Evolutionary conservation across 2,888 invertebrate genomes (phyloP).

Genomic region (Yponomeuta cagnagella): DNA sequence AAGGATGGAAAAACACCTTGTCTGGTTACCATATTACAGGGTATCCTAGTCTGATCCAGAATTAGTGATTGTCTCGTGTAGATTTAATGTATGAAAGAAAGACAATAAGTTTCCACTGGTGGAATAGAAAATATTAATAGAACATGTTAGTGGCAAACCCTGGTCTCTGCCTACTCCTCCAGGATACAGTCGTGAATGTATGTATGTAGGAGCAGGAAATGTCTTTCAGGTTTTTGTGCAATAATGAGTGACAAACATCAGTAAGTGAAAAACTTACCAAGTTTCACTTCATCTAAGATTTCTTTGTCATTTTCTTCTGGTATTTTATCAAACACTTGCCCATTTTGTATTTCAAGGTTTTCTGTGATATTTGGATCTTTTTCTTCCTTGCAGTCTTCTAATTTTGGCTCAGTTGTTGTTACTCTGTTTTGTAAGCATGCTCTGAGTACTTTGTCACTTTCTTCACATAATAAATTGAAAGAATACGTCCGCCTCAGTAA

Average conservation of each 20-base stretch:
- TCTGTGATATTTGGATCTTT: not conserved
- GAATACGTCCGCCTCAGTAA: constrained; percentile 51
- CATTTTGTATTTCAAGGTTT: constrained; percentile 7
- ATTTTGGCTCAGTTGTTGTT: not conserved
- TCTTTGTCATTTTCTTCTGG: constrained; percentile 14
- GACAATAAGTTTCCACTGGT: too few species aligned
- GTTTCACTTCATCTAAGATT: constrained; percentile 23
- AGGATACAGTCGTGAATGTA: too few species aligned
- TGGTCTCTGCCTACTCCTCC: too few species aligned
- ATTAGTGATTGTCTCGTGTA: too few species aligned
- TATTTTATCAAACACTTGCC: constrained; percentile 11
- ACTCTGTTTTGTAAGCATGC: constrained; percentile 28
- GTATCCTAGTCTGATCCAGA: too few species aligned
- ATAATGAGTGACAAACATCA: not conserved
- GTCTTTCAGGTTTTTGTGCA: too few species aligned
- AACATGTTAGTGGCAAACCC: too few species aligned
- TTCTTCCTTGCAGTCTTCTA: not conserved
- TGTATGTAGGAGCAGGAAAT: too few species aligned
- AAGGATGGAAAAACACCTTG: too few species aligned
- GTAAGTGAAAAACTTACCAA: not conserved
- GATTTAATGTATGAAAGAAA: too few species aligned
- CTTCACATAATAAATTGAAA: constrained; percentile 54
- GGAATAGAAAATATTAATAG: too few species aligned
- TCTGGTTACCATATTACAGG: too few species aligned
- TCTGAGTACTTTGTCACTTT: constrained; percentile 48